Evolutionary conservation across 30 jellyfish, hydroid and myxozoan species (phyloP).

Genomic region (Rhopilema esculentum): DNA sequence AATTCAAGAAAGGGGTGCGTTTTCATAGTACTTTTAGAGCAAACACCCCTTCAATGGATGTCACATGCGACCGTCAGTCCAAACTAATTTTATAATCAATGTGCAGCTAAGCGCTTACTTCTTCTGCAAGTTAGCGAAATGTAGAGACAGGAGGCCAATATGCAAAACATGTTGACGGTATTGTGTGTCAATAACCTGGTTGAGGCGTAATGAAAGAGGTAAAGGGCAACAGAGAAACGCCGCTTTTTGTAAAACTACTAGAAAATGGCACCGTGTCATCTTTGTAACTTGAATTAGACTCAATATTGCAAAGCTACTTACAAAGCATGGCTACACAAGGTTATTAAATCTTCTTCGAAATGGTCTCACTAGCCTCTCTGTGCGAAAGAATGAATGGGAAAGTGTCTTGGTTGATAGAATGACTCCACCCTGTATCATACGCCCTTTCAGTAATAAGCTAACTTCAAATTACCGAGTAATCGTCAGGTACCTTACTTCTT

Average conservation of each 20-base stretch:
- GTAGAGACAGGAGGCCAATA: not conserved
- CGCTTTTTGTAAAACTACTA: not conserved
- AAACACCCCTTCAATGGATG: not conserved
- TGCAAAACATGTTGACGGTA: not conserved
- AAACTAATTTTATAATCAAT: not conserved
- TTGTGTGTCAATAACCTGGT: not conserved
- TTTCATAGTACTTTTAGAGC: not conserved
- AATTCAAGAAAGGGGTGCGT: constrained; percentile 3
- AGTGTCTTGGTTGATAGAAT: too few species aligned
- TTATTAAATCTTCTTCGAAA: not conserved
- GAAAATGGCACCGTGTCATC: not conserved
- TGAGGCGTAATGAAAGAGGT: not conserved
- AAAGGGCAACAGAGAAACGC: not conserved
- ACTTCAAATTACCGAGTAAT: too few species aligned
- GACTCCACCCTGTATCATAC: too few species aligned
- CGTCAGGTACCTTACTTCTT: too few species aligned
- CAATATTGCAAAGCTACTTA: not conserved
- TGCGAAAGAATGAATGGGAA: too few species aligned
- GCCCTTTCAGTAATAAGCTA: too few species aligned
- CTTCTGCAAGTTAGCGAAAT: not conserved
- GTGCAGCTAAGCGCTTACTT: not conserved
- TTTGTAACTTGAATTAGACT: not conserved
- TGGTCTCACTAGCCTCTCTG: too few species aligned
- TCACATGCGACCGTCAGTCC: not conserved
- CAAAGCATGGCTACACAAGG: not conserved